Base-by-base conservation (phyloP, 2,888 invertebrate species). In the Temnothorax rugatulus region DNA sequence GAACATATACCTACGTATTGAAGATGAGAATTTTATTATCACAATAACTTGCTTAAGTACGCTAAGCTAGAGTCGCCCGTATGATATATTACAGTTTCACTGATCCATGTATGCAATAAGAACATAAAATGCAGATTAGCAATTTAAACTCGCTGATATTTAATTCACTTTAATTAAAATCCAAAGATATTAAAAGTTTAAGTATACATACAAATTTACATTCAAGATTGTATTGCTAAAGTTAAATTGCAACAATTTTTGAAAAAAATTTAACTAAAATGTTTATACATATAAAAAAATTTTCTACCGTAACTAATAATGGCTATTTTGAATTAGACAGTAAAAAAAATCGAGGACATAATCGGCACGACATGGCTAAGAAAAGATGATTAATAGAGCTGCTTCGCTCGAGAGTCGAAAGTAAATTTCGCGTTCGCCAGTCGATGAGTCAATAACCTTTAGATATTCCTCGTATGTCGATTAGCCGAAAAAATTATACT, bases 371-470 rank as follows among this genome's bases (percentile, higher is more conserved):
- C 25, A 54, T 54, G 21, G 59, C 59, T 18, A n/a, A 44, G 44
- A 13, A 74, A 29, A 57, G 13, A 41, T 73, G 61, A 74, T 74
- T 44, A n/a, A 74, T 29, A 41, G 9, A n/a, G 29, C n/a, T 61
- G 29, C 29, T 29, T 74, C 9, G 4, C 3, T 74, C 25, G 25
- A 54, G 77, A 83, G 77, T 84, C 82, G 87, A 89, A 88, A 88
- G 88, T 88, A 87, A 88, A 88, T 89, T 86, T 87, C 75, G 84
- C 86, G 59, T 63, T 76, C 29, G 25, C 54, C 52, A 9, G 8
- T 34, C 57, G 41, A 11, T 54, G 73, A 81, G 88, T 87, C 88
- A 83, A 61, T 59, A 83, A 84, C 83, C 88, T 87, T 85, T 83
- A 79, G 75, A 25, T 63, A 34, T 50, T 57, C 64, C 74, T 87